phyloP scores from a whole-genome alignment of 2,797 vertebrate species.

The Halcyon leucocephala region DNA sequence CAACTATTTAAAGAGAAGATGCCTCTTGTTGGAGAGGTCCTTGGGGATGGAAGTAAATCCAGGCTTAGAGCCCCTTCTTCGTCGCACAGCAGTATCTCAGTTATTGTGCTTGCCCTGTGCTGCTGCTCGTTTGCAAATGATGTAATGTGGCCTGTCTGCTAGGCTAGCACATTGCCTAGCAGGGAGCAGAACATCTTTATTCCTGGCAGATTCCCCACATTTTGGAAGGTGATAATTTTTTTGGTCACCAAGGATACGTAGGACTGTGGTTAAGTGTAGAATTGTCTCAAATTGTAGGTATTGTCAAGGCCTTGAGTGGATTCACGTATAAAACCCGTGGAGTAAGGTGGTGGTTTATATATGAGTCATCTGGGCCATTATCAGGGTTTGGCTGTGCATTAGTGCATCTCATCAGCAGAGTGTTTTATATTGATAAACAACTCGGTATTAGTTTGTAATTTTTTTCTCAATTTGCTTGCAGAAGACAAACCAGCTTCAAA shows the following conservation, averaged over 20 bases:
- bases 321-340: not conserved
- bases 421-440: not conserved
- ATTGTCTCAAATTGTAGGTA: not conserved
- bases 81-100: not conserved
- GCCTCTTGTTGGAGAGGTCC: not conserved
- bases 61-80: not conserved
- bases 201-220: not conserved
- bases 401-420: not conserved
- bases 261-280: not conserved
- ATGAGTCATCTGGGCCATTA: not conserved
- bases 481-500: not conserved
- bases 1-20: not conserved
- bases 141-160: accelerated
- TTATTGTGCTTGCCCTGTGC: not conserved
- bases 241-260: not conserved
- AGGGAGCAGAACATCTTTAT: not conserved
- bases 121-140: not conserved
- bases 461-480: not conserved
- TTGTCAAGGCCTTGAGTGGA: not conserved
- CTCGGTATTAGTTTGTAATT: not conserved
- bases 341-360: not conserved
- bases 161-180: not conserved
- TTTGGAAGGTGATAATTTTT: not conserved
- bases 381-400: not conserved
- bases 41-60: not conserved